Evolutionary conservation across 2,888 invertebrate genomes (phyloP).

Genomic region (Aleiodes leptofemur): DNA sequence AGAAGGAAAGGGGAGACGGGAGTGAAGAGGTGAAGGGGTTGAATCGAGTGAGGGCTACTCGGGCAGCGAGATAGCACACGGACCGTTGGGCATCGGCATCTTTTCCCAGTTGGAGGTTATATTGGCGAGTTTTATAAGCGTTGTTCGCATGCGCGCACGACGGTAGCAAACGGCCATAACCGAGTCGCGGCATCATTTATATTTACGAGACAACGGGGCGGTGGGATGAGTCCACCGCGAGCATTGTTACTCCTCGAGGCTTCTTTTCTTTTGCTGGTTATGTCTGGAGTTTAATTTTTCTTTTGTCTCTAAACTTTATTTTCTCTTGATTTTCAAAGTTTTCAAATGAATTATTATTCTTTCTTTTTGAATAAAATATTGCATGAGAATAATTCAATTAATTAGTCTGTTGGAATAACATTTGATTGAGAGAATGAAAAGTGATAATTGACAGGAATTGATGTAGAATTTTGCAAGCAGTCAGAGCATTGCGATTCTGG

Average conservation of each 20-base stretch:
- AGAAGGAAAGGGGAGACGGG: conserved; percentile 4
- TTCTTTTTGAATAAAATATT: background rate
- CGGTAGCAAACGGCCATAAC: conserved; percentile 71
- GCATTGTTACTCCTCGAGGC: conserved; percentile 56
- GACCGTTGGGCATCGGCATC: conserved; percentile 7
- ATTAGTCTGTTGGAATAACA: background rate
- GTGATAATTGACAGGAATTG: background rate
- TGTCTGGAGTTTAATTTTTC: background rate
- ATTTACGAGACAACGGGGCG: conserved; percentile 71
- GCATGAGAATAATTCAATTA: background rate
- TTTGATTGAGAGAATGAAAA: background rate
- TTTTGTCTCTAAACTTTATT: background rate
- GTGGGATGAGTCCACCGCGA: conserved; percentile 46
- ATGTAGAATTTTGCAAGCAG: conserved; percentile 62
- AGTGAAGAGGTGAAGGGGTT: conserved; percentile 18
- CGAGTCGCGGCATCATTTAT: conserved; percentile 73
- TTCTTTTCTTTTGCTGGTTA: background rate
- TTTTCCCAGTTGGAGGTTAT: conserved; percentile 17
- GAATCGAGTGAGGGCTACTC: conserved; percentile 13
- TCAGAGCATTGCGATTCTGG: conserved; percentile 62
- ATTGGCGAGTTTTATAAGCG: conserved; percentile 39
- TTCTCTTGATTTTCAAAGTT: background rate
- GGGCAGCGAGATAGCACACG: conserved; percentile 17
- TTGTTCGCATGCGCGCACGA: conserved; percentile 57
- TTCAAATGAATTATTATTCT: background rate